These are phyloP conservation scores for Troides helena DNA, from an alignment of 2,888 invertebrate genomes.

Conservation along the genomic window DNA sequence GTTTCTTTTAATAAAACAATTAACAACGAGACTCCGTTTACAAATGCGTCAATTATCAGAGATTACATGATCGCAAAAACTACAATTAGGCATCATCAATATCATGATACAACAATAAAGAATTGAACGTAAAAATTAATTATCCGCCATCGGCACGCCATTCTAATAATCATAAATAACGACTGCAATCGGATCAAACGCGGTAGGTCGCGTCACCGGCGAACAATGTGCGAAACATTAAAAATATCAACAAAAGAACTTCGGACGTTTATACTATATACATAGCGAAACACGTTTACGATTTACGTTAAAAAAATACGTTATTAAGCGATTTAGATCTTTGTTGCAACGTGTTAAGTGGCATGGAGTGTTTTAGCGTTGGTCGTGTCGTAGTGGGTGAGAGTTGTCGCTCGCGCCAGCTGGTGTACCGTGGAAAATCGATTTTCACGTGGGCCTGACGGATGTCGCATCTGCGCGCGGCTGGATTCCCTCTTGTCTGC, in stretches of 20 bases:
- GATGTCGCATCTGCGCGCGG: slow-evolving; percentile 76
- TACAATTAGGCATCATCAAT: slow-evolving; percentile 56
- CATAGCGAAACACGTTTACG: slow-evolving; percentile 44
- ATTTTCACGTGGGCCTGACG: slow-evolving; percentile 78
- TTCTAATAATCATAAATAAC: slow-evolving; percentile 79
- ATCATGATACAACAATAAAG: slow-evolving; percentile 61
- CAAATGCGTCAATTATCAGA: slow-evolving; percentile 36
- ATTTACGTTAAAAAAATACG: slow-evolving; percentile 29
- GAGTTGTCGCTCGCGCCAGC: slow-evolving; percentile 75
- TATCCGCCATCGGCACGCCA: slow-evolving; percentile 72
- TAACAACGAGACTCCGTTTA: slow-evolving; percentile 27
- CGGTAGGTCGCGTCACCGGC: slow-evolving; percentile 62
- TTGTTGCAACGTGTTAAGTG: slow-evolving; percentile 41
- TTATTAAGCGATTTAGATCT: slow-evolving; percentile 37
- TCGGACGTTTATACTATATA: slow-evolving; percentile 77
- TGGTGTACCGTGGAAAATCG: slow-evolving; percentile 79
- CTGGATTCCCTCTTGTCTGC: slow-evolving; percentile 62
- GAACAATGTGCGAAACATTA: slow-evolving; percentile 80
- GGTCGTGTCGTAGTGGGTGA: slow-evolving; percentile 44
- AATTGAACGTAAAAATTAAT: slow-evolving; percentile 76
- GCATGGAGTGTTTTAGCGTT: slow-evolving; percentile 22
- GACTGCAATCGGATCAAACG: slow-evolving; percentile 75
- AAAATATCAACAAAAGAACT: slow-evolving; percentile 80
- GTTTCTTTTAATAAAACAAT: not conserved
- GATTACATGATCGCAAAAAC: slow-evolving; percentile 33